phyloP scores from a whole-genome alignment of 2,888 invertebrate genomes.

The Diarsia mendica region DNA sequence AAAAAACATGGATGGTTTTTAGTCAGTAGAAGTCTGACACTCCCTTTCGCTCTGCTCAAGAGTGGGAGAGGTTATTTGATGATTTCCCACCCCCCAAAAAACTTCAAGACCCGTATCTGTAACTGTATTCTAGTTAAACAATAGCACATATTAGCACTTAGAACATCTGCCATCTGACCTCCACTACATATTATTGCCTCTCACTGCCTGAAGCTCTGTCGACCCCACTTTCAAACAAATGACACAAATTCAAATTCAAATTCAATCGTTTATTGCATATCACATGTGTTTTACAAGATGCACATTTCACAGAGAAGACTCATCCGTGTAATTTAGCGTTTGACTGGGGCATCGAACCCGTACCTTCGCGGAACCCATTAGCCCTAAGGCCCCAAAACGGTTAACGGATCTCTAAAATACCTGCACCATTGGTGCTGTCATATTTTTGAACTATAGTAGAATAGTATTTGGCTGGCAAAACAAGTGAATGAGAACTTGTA shows the following conservation, averaged over 20 bases:
- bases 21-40: too few relatives aligned
- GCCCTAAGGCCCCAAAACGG: conserved; percentile 59
- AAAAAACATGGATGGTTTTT: too few relatives aligned
- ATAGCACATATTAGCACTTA: neutral
- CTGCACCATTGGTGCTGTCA: conserved; percentile 21
- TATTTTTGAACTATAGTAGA: conserved; percentile 21
- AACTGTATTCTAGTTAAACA: neutral
- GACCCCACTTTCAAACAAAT: conserved; percentile 56
- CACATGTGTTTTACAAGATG: too few relatives aligned
- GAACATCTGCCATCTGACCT: neutral
- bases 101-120: neutral
- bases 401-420: conserved; percentile 60
- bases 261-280: too few relatives aligned
- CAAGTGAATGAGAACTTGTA: neutral
- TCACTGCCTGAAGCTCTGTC: conserved; percentile 41
- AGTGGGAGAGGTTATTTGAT: too few relatives aligned
- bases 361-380: conserved; percentile 63
- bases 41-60: too few relatives aligned
- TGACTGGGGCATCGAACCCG: conserved; percentile 62
- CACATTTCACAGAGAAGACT: conserved; percentile 44
- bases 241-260: too few relatives aligned
- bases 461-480: neutral
- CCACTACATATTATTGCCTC: neutral
- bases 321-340: conserved; percentile 60
- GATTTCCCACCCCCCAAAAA: too few relatives aligned